phyloP scores from a whole-genome alignment of 2,113 vertebrate genomes.

The Prunella himalayana region DNA sequence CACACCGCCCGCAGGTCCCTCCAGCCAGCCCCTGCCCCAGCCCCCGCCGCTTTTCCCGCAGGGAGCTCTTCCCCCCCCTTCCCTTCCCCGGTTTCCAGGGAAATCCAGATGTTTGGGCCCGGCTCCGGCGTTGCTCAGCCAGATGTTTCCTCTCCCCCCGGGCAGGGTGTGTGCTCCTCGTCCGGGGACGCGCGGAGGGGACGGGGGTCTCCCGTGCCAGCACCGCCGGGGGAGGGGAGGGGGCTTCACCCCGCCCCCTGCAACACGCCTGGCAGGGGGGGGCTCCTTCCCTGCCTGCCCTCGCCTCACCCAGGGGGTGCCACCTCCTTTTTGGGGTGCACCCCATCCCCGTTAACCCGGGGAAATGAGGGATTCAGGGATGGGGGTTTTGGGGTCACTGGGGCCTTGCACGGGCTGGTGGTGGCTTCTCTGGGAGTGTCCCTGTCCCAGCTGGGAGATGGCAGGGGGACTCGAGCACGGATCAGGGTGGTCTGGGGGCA shows the following conservation, averaged over 20 bases:
- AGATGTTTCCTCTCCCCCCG: slow-evolving; percentile 35
- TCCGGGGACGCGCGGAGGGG: not conserved
- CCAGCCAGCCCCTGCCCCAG: not conserved
- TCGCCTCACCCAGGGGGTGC: rapidly evolving
- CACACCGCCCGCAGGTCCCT: not conserved
- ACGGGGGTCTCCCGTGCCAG: not conserved
- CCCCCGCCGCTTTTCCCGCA: not conserved
- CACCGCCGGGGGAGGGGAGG: not conserved
- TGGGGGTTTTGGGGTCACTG: not conserved
- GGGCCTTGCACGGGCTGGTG: rapidly evolving
- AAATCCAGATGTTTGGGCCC: slow-evolving; percentile 57
- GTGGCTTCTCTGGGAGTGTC: rapidly evolving
- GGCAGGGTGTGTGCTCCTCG: not conserved
- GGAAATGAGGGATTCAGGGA: not conserved
- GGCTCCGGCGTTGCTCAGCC: not conserved
- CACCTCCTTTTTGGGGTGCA: rapidly evolving
- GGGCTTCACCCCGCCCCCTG: not conserved
- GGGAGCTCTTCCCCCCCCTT: not conserved
- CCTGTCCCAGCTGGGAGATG: not conserved
- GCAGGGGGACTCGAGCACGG: not conserved
- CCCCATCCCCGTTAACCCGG: rapidly evolving
- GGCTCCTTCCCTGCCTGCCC: not conserved
- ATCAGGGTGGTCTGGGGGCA: rapidly evolving
- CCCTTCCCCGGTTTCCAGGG: slow-evolving; percentile 9
- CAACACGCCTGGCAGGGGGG: rapidly evolving